Evolutionary conservation across 1,140 invertebrate species (phyloP).

Genomic region (Heliconius congener): DNA sequence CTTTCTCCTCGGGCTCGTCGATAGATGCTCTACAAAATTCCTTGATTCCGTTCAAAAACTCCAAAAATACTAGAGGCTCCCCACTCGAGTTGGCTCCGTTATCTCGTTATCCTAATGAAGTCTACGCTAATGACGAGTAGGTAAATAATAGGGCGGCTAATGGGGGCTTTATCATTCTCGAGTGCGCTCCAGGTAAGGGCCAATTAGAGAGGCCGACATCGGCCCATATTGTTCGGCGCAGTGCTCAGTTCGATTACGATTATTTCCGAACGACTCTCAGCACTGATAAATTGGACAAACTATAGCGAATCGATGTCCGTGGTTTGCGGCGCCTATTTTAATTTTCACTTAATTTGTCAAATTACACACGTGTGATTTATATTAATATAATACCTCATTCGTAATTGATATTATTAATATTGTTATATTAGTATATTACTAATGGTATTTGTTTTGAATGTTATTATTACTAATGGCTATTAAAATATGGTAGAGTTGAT

Average conservation of each 20-base stretch:
- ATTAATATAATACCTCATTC: slow-evolving; percentile 35
- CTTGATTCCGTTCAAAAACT: slow-evolving; percentile 67
- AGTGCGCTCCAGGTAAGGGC: slow-evolving; percentile 81
- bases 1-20: slow-evolving; percentile 48
- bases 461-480: not conserved
- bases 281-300: slow-evolving; percentile 80
- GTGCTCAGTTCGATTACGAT: slow-evolving; percentile 79
- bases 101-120: slow-evolving; percentile 82
- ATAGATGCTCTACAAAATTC: slow-evolving; percentile 55
- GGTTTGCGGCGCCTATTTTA: slow-evolving; percentile 66
- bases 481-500: not conserved
- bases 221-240: slow-evolving; percentile 79
- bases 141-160: slow-evolving; percentile 82
- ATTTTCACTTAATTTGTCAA: slow-evolving; percentile 69
- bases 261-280: slow-evolving; percentile 76
- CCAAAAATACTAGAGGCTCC: slow-evolving; percentile 62
- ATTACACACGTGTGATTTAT: slow-evolving; percentile 41
- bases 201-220: slow-evolving; percentile 80
- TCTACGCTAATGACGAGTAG: slow-evolving; percentile 81
- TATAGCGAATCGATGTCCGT: slow-evolving; percentile 76
- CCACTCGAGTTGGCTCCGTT: slow-evolving; percentile 74
- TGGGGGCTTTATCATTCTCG: slow-evolving; percentile 81
- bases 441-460: not conserved
- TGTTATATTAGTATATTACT: not conserved
- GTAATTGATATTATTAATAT: slow-evolving; percentile 46